phyloP scores from a whole-genome alignment of 2,797 vertebrate species.

The Sebastes nivosus region DNA sequence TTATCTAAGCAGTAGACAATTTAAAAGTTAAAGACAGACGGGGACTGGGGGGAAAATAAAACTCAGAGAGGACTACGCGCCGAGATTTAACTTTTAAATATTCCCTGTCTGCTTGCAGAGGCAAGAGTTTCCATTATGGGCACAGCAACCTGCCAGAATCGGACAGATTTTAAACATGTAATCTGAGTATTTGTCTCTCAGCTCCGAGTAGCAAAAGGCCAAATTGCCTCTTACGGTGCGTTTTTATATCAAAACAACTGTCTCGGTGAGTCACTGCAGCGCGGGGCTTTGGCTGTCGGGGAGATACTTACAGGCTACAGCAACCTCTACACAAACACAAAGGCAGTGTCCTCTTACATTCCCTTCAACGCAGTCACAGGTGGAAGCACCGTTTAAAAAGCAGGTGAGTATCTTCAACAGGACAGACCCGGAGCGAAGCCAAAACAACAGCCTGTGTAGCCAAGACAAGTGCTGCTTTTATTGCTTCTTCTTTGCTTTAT shows the following conservation, averaged over 20 bases:
- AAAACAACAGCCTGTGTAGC: conserved; percentile 30
- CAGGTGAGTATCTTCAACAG: conserved; percentile 34
- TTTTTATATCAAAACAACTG: conserved; percentile 56
- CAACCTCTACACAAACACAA: conserved; percentile 26
- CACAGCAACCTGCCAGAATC: conserved; percentile 19
- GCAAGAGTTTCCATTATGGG: conserved; percentile 35
- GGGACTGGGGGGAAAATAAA: background rate
- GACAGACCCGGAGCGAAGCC: conserved; percentile 35
- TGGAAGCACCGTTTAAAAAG: conserved; percentile 24
- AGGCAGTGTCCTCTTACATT: background rate
- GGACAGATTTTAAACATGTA: conserved; percentile 40
- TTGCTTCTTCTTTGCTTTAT: background rate
- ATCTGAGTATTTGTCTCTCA: conserved; percentile 44
- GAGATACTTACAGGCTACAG: conserved; percentile 31
- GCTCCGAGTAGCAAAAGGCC: conserved; percentile 49
- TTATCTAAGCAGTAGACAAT: conserved; percentile 29
- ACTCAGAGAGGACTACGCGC: background rate
- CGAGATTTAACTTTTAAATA: conserved; percentile 51
- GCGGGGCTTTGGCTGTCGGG: background rate
- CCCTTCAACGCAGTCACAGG: conserved; percentile 25
- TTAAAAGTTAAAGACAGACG: conserved; percentile 37
- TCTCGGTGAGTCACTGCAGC: conserved; percentile 38
- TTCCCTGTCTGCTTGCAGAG: conserved; percentile 18
- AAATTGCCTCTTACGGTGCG: conserved; percentile 53
- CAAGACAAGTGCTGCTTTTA: conserved; percentile 16